Base-by-base conservation (phyloP, 2,888 invertebrate species). In the Heliconius ismenius region DNA sequence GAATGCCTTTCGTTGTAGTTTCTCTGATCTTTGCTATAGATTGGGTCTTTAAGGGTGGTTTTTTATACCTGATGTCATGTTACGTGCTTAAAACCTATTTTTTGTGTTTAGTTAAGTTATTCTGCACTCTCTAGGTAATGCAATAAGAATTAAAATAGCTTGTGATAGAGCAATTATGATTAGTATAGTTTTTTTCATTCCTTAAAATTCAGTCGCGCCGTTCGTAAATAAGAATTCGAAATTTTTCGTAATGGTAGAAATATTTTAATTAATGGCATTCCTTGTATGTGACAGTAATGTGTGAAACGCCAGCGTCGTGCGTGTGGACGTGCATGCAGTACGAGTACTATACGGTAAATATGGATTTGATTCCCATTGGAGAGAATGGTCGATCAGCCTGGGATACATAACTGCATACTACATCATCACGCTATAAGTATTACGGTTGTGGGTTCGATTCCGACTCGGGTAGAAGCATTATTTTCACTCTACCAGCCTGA, bases 201-300 rank as follows among this genome's bases (percentile, higher is more conserved):
- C 84, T 83, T 83, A 86, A 88, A 87, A 82, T 84, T 28, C 28
- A 62, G 60, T 36, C 85, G 82, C 85, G 82, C 85, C 83, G 83
- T 86, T 85, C 84, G 86, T 87, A 87, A 89, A 89, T 87, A 89
- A 85, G 85, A 84, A 82, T 82, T 82, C 81, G 82, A 85, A 90
- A 91, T 91, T 88, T 86, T 83, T 85, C 83, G 89, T 91, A 90
- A 91, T 89, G 90, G 89, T 83, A 83, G 78, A 89, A 90, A 88
- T 86, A 92, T 92, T 92, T 93, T 93, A 92, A 93, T 89, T 58
- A 91, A 92, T 89, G 84, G 86, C 87, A 89, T 91, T 89, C 86
- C 78, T 81, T 85, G 86, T 84, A 84, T 83, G 81, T 83, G 84
- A 87, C 85, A 86, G 82, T 87, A 87, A 90, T 87, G 89, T 89